Percentiles rank a stretch among this genome's conserved stretches.
Conservation (phyloP, 2,113 vertebrate genomes). For the Heptranchias perlo region DNA sequence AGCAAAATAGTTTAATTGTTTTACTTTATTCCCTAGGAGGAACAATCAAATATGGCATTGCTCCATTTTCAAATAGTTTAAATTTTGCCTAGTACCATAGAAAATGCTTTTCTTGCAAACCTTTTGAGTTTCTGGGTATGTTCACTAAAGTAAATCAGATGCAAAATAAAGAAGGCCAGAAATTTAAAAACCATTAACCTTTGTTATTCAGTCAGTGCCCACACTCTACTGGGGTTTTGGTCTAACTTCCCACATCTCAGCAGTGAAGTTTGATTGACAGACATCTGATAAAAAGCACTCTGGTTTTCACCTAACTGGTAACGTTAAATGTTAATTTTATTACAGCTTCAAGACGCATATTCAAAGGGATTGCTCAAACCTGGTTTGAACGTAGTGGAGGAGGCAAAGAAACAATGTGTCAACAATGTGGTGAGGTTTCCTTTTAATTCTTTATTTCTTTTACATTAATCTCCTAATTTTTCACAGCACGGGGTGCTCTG, state of each 20-base stretch:
- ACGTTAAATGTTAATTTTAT: slow-evolving; percentile 9
- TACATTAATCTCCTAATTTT: neutral
- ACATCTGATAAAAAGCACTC: neutral
- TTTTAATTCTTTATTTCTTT: neutral
- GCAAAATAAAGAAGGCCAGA: neutral
- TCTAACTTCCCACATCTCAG: neutral
- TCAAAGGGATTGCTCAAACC: slow-evolving; percentile 73
- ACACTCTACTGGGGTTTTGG: neutral
- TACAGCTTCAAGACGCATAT: slow-evolving; percentile 84
- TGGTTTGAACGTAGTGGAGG: slow-evolving; percentile 76
- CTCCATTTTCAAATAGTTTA: neutral
- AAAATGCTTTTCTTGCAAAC: neutral
- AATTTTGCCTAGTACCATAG: neutral
- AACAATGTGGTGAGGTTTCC: slow-evolving; percentile 74
- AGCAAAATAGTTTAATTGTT: too few species aligned
- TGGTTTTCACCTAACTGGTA: neutral
- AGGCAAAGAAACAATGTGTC: slow-evolving; percentile 58
- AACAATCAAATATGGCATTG: neutral
- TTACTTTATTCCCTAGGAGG: neutral
- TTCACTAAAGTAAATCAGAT: neutral
- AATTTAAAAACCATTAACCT: neutral
- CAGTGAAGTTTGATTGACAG: neutral
- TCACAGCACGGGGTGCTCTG: too few species aligned
- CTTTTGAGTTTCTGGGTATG: neutral
- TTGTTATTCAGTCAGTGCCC: neutral